Evolutionary conservation across 1,140 invertebrate species (phyloP).

Genomic region (Calosoma granatense): DNA sequence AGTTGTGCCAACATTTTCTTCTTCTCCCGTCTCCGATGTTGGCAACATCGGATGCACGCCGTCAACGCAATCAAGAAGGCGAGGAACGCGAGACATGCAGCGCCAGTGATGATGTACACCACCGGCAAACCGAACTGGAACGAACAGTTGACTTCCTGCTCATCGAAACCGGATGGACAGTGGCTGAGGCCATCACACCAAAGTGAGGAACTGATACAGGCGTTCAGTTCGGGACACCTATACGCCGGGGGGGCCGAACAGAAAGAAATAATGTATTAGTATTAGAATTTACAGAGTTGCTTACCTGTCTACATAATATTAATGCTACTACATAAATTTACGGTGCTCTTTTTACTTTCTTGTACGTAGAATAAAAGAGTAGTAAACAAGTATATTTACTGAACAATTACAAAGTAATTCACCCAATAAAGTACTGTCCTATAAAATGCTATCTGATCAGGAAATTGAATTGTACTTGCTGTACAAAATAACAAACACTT

Average conservation of each 20-base stretch:
- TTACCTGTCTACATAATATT: neutral
- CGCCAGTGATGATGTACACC: conserved; percentile 51
- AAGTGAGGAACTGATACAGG: conserved; percentile 58
- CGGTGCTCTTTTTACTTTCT: neutral
- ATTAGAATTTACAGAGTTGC: conserved; percentile 11
- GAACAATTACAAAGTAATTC: neutral
- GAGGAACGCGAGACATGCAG: conserved; percentile 43
- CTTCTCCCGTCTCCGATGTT: conserved; percentile 49
- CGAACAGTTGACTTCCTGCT: conserved; percentile 59
- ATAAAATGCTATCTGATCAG: too few species aligned
- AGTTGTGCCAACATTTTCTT: conserved; percentile 45
- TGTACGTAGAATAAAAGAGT: neutral
- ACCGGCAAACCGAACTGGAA: conserved; percentile 55
- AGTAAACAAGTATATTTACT: neutral
- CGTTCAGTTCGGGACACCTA: conserved; percentile 59
- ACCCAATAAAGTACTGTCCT: too few species aligned
- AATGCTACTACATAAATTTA: neutral
- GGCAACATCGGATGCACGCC: conserved; percentile 50
- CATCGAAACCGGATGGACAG: conserved; percentile 65
- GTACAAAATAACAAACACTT: too few species aligned
- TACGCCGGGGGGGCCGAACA: too few species aligned
- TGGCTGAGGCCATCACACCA: conserved; percentile 64
- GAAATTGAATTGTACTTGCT: too few species aligned
- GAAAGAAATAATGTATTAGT: conserved; percentile 24
- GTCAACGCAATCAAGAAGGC: conserved; percentile 45